Base-by-base conservation (phyloP, 2,797 vertebrate species). In the Argyrosomus regius region DNA sequence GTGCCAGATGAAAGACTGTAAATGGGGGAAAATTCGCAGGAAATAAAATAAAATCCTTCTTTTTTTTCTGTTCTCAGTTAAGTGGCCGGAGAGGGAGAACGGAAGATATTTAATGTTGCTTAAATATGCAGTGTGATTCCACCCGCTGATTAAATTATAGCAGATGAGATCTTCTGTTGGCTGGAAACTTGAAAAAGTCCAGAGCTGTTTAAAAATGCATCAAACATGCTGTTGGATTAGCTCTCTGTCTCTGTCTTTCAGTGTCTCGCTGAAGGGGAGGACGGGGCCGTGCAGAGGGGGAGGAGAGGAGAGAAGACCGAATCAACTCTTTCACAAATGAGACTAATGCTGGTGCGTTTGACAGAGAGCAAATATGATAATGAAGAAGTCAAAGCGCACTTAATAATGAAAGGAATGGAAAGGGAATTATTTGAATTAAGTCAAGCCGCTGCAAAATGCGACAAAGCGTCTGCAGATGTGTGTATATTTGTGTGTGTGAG, bases 201-300 rank as follows among this genome's bases (percentile, higher is more conserved):
- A 86, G 85, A 87, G 92, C 93, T 94, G 91, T 93, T 96, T 95
- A 95, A 96, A 96, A 95, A 96, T 95, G 93, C 93, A 95, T 95
- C 93, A 95, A 95, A 94, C 94, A 94, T 92, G 92, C 91, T 91
- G 93, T 92, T 92, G 92, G 92, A 95, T 94, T 94, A 93, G 89
- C 87, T 82, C 80, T 87, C 91, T 89, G 91, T 93, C 92, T 93
- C 78, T 53, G 81, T 88, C 90, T 91, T 80, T 89, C 77, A 85
- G 57, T 61, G 85, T 90, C 84, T 88, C 43, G 8, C 72, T 65
- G 80, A 82, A 35, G 52, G 64, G 71, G 56, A 69, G 63, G 80
- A 71, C 59, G 12, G 18, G 35, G 72, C 75, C 41, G 20, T n/a
- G 62, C 46, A 2, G 79, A 49, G 52, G 65, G 63, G 43, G 61